Evolutionary conservation across 2,113 vertebrate species (phyloP).

Genomic region (Willisornis vidua): DNA sequence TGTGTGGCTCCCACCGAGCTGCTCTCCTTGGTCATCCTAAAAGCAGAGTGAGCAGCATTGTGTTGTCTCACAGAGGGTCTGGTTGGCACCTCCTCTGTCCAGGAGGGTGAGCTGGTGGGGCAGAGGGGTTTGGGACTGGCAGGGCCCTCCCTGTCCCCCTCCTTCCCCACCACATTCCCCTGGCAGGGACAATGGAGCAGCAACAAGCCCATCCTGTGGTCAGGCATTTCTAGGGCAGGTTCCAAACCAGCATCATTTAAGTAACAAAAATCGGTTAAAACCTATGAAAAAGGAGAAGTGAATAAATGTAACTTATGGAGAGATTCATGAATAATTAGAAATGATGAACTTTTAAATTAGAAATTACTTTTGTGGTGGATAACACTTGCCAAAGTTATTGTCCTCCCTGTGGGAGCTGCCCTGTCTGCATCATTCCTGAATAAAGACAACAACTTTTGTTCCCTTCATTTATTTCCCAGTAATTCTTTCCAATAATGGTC

Average conservation of each 20-base stretch:
- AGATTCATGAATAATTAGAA: background rate
- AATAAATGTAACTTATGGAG: background rate
- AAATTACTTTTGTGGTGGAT: background rate
- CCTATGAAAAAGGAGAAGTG: fast-evolving
- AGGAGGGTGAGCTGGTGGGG: background rate
- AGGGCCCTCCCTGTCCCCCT: background rate
- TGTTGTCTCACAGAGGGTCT: fast-evolving
- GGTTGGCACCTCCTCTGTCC: background rate
- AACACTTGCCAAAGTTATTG: background rate
- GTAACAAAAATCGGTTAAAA: background rate
- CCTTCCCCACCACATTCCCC: background rate
- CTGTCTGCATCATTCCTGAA: background rate
- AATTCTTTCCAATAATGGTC: background rate
- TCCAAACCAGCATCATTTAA: background rate
- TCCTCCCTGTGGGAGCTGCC: background rate
- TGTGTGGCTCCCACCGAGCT: background rate
- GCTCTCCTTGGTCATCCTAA: background rate
- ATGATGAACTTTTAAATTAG: background rate
- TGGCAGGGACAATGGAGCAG: background rate
- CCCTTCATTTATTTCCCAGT: background rate
- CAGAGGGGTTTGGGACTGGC: background rate
- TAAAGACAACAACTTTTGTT: background rate
- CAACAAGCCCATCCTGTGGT: background rate
- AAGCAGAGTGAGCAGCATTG: background rate
- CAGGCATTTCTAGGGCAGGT: background rate